Evolutionary conservation across 92 coral and sea anemone genomes (phyloP).

Genomic region (Zoanthus sociatus): DNA sequence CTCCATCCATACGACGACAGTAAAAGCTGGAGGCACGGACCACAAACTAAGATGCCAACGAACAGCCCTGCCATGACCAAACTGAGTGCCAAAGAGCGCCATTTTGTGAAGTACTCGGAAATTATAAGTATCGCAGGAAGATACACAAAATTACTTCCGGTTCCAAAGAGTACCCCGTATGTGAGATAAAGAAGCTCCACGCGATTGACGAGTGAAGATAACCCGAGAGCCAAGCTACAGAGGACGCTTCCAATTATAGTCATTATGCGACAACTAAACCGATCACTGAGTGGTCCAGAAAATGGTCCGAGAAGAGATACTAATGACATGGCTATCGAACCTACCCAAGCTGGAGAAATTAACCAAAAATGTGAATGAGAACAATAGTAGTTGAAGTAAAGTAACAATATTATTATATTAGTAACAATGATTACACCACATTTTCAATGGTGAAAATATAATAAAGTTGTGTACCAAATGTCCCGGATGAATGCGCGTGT

Average conservation of each 20-base stretch:
- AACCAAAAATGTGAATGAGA: background rate
- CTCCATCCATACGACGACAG: slow-evolving; percentile 7
- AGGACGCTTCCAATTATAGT: background rate
- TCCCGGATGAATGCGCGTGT: no score
- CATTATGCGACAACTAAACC: slow-evolving; percentile 15
- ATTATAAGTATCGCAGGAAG: slow-evolving; percentile 5
- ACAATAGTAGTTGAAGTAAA: no score
- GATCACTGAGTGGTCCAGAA: slow-evolving; percentile 21
- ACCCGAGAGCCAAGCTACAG: slow-evolving; percentile 9
- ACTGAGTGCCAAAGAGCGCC: slow-evolving; percentile 33
- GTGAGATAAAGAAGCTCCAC: slow-evolving; percentile 21
- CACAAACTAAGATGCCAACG: background rate
- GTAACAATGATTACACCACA: no score
- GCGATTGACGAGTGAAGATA: slow-evolving; percentile 1
- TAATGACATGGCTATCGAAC: slow-evolving; percentile 15
- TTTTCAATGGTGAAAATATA: no score
- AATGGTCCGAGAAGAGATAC: slow-evolving; percentile 17
- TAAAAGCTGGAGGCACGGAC: slow-evolving; percentile 15
- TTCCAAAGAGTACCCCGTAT: slow-evolving; percentile 22
- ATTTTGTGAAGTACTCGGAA: slow-evolving; percentile 19
- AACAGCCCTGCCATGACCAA: slow-evolving; percentile 22
- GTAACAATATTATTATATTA: no score
- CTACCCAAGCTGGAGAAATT: slow-evolving; percentile 21
- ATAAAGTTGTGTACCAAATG: no score
- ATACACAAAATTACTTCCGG: slow-evolving; percentile 16